Conservation (phyloP, 2,797 vertebrate genomes). For the Melanotaenia pygmaea region DNA sequence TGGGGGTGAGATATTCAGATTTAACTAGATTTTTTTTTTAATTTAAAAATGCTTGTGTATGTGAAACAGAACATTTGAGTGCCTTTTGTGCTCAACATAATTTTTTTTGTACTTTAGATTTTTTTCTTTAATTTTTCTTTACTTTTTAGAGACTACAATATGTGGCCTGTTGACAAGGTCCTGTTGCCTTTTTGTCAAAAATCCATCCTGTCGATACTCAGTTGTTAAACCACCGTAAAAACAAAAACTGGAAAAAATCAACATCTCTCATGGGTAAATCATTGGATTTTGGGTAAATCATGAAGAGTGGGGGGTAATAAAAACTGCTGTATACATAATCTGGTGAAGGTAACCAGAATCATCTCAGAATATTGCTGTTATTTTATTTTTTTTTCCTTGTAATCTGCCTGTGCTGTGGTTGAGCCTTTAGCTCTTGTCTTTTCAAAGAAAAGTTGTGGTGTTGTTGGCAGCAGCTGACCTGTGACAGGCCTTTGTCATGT, state of each 20-base stretch:
- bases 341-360: slow-evolving; percentile 56
- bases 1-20: slow-evolving; percentile 50
- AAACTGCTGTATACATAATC: slow-evolving; percentile 69
- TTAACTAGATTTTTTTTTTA: slow-evolving; percentile 60
- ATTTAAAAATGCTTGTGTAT: slow-evolving; percentile 84
- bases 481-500: slow-evolving; percentile 56
- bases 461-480: slow-evolving; percentile 60
- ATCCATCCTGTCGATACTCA: slow-evolving; percentile 42
- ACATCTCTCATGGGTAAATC: slow-evolving; percentile 17
- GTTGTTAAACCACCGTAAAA: slow-evolving; percentile 27
- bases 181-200: slow-evolving; percentile 59
- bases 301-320: slow-evolving; percentile 32
- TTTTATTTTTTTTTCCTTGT: slow-evolving; percentile 44
- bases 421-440: slow-evolving; percentile 70
- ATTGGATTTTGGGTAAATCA: slow-evolving; percentile 31
- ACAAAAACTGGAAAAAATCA: slow-evolving; percentile 24
- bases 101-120: slow-evolving; percentile 76
- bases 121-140: slow-evolving; percentile 43
- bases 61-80: slow-evolving; percentile 81
- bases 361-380: slow-evolving; percentile 59
- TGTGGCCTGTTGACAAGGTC: slow-evolving; percentile 63
- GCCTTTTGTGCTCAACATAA: slow-evolving; percentile 89
- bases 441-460: slow-evolving; percentile 60
- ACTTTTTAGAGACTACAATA: slow-evolving; percentile 47
- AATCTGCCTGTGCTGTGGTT: slow-evolving; percentile 78